Base-by-base conservation (phyloP, 2,113 vertebrate species). In the Merops nubicus region DNA sequence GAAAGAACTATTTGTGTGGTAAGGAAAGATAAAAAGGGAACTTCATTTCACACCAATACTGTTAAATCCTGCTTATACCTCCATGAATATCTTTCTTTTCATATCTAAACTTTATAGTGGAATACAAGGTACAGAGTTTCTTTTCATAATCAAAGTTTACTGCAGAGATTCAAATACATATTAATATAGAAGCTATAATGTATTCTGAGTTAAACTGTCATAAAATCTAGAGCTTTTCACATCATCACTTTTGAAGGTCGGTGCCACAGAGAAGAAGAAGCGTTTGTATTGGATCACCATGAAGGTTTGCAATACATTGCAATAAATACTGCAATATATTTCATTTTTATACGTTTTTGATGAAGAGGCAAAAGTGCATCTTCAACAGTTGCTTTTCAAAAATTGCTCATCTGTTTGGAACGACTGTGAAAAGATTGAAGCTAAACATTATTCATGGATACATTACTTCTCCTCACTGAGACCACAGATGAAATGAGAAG, bases 241-340 rank as follows among this genome's bases (percentile, higher is more conserved):
- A 97, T 98, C 96, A 98, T 97, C 97, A 94, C 96, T 97, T 98
- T 97, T 98, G 97, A 98, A 98, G 98, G 98, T 98, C 94, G 25
- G 81, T 40, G 38, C 89, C 92, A 97, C 70, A 91, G 85, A 97
- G 94, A 94, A 96, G 48, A 96, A 97, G 96, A 68, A 84, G 81
- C 94, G 88, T 97, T 96, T 98, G 92, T 92, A 93, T 34, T 89
- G 89, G 96, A 92, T 98, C 96, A 67, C 88, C 75, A 54, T 40
- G 91, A 95, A 91, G 22, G 23, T 97, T 96, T 97, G 95, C 96
- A 97, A 97, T 95, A 97, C 90, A 63, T n/a, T 85, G 96, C 91
- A 96, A 97, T 98, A 98, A 98, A 97, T 98, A 97, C 89, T 94
- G 91, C 91, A 93, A 81, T 96, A 73, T 98, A 98, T 98, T 97